phyloP scores from a whole-genome alignment of 2,888 invertebrate species.

The Chesias legatella region DNA sequence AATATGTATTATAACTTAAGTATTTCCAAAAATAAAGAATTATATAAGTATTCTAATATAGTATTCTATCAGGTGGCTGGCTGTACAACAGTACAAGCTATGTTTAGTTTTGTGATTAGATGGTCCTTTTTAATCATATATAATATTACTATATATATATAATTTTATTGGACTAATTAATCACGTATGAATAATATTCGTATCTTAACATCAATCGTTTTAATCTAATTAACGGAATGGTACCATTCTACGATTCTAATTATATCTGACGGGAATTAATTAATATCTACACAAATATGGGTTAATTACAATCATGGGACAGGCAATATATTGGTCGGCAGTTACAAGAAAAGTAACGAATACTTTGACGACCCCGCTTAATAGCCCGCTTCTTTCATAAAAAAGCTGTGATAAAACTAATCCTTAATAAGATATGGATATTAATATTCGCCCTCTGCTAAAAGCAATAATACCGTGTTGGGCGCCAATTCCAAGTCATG shows the following conservation, averaged over 20 bases:
- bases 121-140: too few relatives aligned
- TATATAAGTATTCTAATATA: too few relatives aligned
- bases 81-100: too few relatives aligned
- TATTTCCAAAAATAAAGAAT: too few relatives aligned
- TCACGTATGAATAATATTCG: too few relatives aligned
- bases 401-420: neutral
- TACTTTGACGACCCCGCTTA: slow-evolving; percentile 2
- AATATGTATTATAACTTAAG: too few relatives aligned
- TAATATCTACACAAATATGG: slow-evolving; percentile 10
- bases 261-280: neutral
- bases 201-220: neutral
- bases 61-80: too few relatives aligned
- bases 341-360: slow-evolving; percentile 15
- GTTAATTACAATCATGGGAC: slow-evolving; percentile 20
- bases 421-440: neutral
- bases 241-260: neutral
- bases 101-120: too few relatives aligned
- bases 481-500: slow-evolving; percentile 9
- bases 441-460: too few relatives aligned
- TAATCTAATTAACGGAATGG: neutral
- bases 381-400: neutral
- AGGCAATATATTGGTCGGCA: slow-evolving; percentile 11
- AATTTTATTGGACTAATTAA: too few relatives aligned
- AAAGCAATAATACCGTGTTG: neutral
- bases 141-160: too few relatives aligned